phyloP scores from a whole-genome alignment of 2,888 invertebrate genomes.

The Hymenopus coronatus region DNA sequence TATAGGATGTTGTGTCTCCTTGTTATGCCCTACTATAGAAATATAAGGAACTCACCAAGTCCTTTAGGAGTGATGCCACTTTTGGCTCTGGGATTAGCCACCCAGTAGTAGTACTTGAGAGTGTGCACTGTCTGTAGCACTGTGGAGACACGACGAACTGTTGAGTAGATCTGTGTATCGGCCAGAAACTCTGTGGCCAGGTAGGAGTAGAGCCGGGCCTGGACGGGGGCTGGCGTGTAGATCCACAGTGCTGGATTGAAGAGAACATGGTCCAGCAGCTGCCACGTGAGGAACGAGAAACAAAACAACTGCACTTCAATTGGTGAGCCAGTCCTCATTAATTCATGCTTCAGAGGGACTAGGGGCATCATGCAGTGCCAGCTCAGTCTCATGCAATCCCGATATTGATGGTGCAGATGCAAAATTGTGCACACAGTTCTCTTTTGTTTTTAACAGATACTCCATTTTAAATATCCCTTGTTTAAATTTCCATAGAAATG shows the following conservation, averaged over 20 bases:
- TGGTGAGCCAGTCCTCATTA: constrained; percentile 22
- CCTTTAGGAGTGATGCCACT: constrained; percentile 96
- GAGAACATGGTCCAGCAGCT: constrained; percentile 97
- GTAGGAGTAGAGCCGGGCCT: constrained; percentile 93
- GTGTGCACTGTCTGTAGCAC: constrained; percentile 98
- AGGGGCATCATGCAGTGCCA: constrained; percentile 1
- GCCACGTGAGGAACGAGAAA: constrained; percentile 87
- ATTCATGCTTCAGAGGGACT: background rate
- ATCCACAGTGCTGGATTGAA: constrained; percentile 99
- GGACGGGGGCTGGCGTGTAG: constrained; percentile 93
- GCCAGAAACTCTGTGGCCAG: constrained; percentile 98
- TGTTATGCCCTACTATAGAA: constrained; percentile 57
- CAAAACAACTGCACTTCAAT: constrained; percentile 82
- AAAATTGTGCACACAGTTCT: background rate
- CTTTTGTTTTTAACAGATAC: background rate
- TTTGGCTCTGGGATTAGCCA: constrained; percentile 90
- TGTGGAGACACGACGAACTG: constrained; percentile 93
- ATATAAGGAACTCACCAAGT: constrained; percentile 63
- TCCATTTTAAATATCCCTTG: too few species aligned
- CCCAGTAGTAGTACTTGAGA: constrained; percentile 99
- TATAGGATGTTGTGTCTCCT: too few species aligned
- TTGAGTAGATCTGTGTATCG: constrained; percentile 96
- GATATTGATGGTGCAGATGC: background rate
- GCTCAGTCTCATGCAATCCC: background rate
- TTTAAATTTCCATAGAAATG: too few species aligned